These are phyloP conservation scores for Thaumatotibia leucotreta DNA, from an alignment of 1,140 invertebrate species.

Conservation along the genomic window DNA sequence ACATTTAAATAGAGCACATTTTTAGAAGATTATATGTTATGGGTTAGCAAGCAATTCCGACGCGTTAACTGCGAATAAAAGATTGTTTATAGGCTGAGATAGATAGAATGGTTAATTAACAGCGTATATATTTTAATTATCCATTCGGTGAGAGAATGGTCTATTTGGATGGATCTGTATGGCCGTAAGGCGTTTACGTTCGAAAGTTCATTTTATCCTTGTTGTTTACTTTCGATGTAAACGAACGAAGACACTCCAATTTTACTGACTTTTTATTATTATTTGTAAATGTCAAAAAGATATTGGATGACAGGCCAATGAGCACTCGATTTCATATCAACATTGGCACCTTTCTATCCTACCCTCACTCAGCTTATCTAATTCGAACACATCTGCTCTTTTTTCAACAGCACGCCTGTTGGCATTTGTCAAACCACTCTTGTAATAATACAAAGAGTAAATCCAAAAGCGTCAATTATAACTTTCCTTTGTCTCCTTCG, in stretches of 20 bases:
- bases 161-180: not conserved
- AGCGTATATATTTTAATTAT: slow-evolving; percentile 8
- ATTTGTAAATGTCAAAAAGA: not conserved
- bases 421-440: not conserved
- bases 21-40: not conserved
- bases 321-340: slow-evolving; percentile 5
- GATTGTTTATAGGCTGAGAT: slow-evolving; percentile 6
- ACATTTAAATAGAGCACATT: not conserved
- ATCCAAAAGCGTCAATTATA: not conserved
- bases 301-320: not conserved
- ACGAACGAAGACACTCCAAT: too few species aligned
- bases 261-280: not conserved
- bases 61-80: slow-evolving; percentile 1
- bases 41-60: slow-evolving; percentile 8
- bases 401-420: not conserved
- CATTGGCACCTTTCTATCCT: slow-evolving; percentile 1
- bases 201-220: too few species aligned
- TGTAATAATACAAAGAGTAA: not conserved
- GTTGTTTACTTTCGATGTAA: too few species aligned
- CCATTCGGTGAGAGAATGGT: not conserved
- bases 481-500: not conserved
- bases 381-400: slow-evolving; percentile 1
- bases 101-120: not conserved
- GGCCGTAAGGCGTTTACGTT: not conserved
- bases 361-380: slow-evolving; percentile 4